Evolutionary conservation across 1,140 invertebrate species (phyloP), one percentile per base, ranked within the genome.

Genomic region (Delia radicum): DNA sequence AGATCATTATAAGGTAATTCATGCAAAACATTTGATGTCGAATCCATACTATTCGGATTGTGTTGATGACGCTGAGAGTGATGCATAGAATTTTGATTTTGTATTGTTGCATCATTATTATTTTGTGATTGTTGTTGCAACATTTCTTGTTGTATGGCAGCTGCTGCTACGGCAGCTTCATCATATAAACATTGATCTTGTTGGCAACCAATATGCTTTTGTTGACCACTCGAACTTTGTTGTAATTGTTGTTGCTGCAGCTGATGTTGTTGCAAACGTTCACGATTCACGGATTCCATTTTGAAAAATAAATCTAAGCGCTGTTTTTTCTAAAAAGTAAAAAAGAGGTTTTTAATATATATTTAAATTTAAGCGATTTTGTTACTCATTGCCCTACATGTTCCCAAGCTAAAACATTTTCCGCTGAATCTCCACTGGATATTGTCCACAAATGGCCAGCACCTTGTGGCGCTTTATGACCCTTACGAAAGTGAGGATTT

Each of bases 401-500:
- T 78, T 86, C 85, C 85, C 85, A 86, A 55, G 85, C 85, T 15
- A 86, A 72, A 0, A 84, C 80, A 77, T 86, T 86, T 71, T 85
- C 85, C 1, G 85, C 85, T 2, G 85, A 86, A 75, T 90, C 89
- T 10, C 89, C 89, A 82, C 90, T 91, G 3, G 92, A 91, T 24
- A 96, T 91, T 0, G 93, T 94, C 94, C 94, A 96, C 18, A 95
- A 88, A 84, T 96, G 94, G 15, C 94, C 94, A 2, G 94, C 94
- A 10, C 94, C 94, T 75, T 94, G 93, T 0, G 93, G 89, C 0
- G 94, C 93, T 80, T 95, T 93, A 0, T 91, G 91, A 0, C 94
- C 94, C 85, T 96, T 96, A 3, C 94, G 90, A 81, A 96, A 96
- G 83, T 95, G 94, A 0, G 94, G 94, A 86, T 95, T 96, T 81